Conservation (phyloP, 2,888 invertebrate genomes). For the Chymomyza caudatula region DNA sequence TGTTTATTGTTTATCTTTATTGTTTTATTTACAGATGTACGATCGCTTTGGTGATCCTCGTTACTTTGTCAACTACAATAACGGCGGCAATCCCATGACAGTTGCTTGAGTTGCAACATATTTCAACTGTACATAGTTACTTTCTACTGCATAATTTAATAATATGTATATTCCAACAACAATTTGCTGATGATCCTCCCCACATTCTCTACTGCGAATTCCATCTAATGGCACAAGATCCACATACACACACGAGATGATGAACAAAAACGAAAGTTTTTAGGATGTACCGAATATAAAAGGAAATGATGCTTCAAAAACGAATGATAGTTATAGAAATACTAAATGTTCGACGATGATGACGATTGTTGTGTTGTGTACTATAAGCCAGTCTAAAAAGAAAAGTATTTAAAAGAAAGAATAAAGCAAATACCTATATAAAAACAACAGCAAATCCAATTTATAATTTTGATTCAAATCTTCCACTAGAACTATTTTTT, state of each 20-base stretch:
- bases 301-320: background rate
- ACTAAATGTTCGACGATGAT: background rate
- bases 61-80: constrained; percentile 72
- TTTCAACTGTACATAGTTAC: constrained; percentile 34
- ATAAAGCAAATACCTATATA: constrained; percentile 43
- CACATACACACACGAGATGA: background rate
- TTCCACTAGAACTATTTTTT: too few species aligned
- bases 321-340: background rate
- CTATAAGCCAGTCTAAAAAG: constrained; percentile 30
- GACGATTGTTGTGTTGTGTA: constrained; percentile 18
- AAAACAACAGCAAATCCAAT: constrained; percentile 43
- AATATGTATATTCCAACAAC: constrained; percentile 12
- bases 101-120: constrained; percentile 64
- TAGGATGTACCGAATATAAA: constrained; percentile 15
- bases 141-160: background rate
- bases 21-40: constrained; percentile 69
- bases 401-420: constrained; percentile 21
- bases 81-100: constrained; percentile 74
- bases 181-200: background rate
- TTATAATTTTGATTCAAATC: background rate
- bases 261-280: constrained; percentile 17
- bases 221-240: background rate
- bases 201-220: background rate
- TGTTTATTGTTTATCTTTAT: constrained; percentile 19
- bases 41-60: constrained; percentile 76